Percentiles rank a stretch among this genome's conserved stretches.
Evolutionary conservation across 2,113 vertebrate genomes (phyloP).

Genomic region (Trinectes maculatus): DNA sequence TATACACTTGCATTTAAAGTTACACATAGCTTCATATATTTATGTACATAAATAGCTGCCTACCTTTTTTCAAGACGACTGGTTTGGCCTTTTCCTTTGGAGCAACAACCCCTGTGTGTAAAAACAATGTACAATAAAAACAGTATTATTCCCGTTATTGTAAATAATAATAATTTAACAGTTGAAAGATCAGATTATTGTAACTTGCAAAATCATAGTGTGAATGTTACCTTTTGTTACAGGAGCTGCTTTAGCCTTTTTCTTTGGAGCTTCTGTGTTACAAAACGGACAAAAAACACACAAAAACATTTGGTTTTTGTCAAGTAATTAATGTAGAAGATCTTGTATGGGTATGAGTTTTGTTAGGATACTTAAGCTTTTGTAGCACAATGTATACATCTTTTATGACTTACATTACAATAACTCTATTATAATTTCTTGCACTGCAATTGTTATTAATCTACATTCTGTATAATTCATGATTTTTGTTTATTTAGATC

Average conservation of each 20-base stretch:
- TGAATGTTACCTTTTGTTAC: slow-evolving; percentile 47
- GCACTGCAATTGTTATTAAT: not conserved
- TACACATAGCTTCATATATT: not conserved
- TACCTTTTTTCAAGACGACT: slow-evolving; percentile 46
- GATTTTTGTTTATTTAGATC: not conserved
- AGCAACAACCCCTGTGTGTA: slow-evolving; percentile 40
- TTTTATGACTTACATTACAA: too few relatives aligned
- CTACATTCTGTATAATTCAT: too few relatives aligned
- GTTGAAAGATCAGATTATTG: not conserved
- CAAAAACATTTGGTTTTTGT: too few relatives aligned
- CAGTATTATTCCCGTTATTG: not conserved
- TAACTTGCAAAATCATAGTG: not conserved
- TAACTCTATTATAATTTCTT: too few relatives aligned
- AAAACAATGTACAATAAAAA: slow-evolving; percentile 5
- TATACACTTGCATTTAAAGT: not conserved
- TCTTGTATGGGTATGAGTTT: too few relatives aligned
- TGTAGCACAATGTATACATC: too few relatives aligned
- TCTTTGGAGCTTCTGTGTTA: slow-evolving; percentile 44
- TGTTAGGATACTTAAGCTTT: too few relatives aligned
- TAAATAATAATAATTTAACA: not conserved
- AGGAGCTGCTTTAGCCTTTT: slow-evolving; percentile 49
- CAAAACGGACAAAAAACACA: slow-evolving; percentile 1
- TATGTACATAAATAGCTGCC: not conserved
- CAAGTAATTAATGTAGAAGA: too few relatives aligned
- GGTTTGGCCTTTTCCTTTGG: slow-evolving; percentile 58